Conservation (phyloP, 2,888 invertebrate species). For the Amblyjoppa proteus region DNA sequence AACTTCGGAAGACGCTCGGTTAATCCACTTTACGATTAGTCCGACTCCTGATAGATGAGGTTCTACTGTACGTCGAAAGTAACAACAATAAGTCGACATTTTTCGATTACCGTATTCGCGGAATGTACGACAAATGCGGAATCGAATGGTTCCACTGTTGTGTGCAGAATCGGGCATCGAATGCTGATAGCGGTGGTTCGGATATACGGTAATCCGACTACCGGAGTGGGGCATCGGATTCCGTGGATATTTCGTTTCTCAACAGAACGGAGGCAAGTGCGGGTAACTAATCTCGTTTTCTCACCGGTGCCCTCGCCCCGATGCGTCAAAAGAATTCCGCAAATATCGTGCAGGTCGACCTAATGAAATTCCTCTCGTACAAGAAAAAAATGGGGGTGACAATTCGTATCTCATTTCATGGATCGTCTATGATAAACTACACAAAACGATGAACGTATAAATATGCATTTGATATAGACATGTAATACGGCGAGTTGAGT, state of each 20-base stretch:
- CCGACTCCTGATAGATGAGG: no score
- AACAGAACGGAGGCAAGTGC: neutral
- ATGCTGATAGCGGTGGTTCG: no score
- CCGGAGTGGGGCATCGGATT: neutral
- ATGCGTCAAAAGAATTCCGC: neutral
- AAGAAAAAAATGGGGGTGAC: neutral
- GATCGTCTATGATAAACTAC: neutral
- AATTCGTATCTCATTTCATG: neutral
- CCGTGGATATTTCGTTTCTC: neutral
- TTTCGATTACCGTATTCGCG: no score
- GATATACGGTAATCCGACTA: neutral
- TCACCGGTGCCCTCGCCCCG: neutral
- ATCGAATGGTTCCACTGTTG: neutral
- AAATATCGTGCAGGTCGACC: neutral
- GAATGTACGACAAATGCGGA: neutral
- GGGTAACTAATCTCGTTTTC: neutral
- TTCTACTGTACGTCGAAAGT: no score
- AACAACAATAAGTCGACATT: no score
- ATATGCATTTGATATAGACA: neutral
- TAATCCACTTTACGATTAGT: no score
- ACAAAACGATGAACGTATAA: neutral
- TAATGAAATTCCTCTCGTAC: neutral
- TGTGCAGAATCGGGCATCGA: neutral
- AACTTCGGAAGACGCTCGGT: no score
- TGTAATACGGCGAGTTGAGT: neutral